Base-by-base conservation (phyloP, 2,113 vertebrate genomes). In the Hyperoodon ampullatus region DNA sequence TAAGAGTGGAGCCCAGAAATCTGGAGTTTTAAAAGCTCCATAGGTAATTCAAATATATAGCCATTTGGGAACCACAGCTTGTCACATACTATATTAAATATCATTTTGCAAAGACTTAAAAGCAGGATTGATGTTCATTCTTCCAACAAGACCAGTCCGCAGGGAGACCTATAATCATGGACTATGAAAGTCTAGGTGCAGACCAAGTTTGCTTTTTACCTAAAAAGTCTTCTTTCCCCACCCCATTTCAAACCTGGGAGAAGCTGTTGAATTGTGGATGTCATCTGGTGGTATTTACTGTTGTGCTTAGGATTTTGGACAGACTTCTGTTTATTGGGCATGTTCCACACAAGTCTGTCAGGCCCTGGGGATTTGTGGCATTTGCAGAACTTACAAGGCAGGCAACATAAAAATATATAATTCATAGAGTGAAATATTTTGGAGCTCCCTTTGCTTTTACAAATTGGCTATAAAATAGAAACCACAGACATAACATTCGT, bases 401-500 rank as follows among this genome's bases (percentile, higher is more conserved):
- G 78, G 87, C 82, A 94, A 68, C 90, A 90, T 93, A 95, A 97
- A 97, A 97, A 97, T 96, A 88, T 95, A 81, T 97, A 95, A 95
- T 97, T 97, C 97, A 96, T 77, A 42, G 84, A 96, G 85, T 65
- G 90, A 95, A 94, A 82, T 97, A 86, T 92, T 97, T 95, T 93
- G 92, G 94, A 97, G 90, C 88, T 87, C 90, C 93, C 71, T 97
- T 97, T 90, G 90, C 90, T 97, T 97, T 95, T 95, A 97, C 81
- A 97, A 97, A 97, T 96, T 96, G 90, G 84, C 96, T 94, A 91
- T 98, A 97, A 98, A 97, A 88, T 80, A 96, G 90, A 97, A 97
- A 97, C 96, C 97, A 98, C 94, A 97, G 97, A 97, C 96, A 94
- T 92, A 98, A 97, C 90, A 93, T 82, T 97, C 87, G 7, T 71